Conservation (phyloP, 2,888 invertebrate species). For the Polydrusus cervinus region DNA sequence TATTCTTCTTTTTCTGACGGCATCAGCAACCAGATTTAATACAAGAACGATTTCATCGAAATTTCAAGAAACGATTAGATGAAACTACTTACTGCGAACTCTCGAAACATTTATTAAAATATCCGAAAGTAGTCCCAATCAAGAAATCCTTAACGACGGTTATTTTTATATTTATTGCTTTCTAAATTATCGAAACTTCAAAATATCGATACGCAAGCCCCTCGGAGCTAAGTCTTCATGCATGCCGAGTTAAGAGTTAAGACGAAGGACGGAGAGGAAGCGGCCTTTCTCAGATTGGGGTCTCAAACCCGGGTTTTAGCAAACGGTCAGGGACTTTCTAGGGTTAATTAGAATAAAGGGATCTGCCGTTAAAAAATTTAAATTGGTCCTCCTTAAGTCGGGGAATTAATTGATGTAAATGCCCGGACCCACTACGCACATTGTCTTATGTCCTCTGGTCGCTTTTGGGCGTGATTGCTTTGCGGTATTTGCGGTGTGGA, state of each 20-base stretch:
- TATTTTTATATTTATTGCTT: too few relatives aligned
- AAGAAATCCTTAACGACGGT: too few relatives aligned
- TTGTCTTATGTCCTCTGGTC: constrained; percentile 42
- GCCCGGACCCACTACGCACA: constrained; percentile 48
- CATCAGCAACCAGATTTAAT: too few relatives aligned
- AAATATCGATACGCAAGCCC: constrained; percentile 51
- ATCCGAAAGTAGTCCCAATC: too few relatives aligned
- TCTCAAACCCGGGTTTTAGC: constrained; percentile 58
- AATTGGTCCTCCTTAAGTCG: constrained; percentile 60
- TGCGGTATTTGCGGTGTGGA: constrained; percentile 29
- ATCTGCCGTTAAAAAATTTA: constrained; percentile 59
- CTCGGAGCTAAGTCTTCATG: constrained; percentile 63
- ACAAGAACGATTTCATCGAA: too few relatives aligned
- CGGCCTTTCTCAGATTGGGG: constrained; percentile 60
- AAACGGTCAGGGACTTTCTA: constrained; percentile 61
- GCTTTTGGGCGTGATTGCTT: constrained; percentile 37
- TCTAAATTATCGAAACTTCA: constrained; percentile 9
- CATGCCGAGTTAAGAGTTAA: constrained; percentile 63
- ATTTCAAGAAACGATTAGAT: too few relatives aligned
- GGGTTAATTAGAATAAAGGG: constrained; percentile 63
- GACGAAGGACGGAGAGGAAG: constrained; percentile 52
- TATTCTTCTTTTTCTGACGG: too few relatives aligned
- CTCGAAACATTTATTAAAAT: too few relatives aligned
- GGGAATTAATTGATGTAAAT: constrained; percentile 55
- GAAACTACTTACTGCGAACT: too few relatives aligned